Evolutionary conservation across 2,113 vertebrate genomes (phyloP), one percentile per base, ranked within the genome.

Genomic region (Phalacrocorax brasilianus): DNA sequence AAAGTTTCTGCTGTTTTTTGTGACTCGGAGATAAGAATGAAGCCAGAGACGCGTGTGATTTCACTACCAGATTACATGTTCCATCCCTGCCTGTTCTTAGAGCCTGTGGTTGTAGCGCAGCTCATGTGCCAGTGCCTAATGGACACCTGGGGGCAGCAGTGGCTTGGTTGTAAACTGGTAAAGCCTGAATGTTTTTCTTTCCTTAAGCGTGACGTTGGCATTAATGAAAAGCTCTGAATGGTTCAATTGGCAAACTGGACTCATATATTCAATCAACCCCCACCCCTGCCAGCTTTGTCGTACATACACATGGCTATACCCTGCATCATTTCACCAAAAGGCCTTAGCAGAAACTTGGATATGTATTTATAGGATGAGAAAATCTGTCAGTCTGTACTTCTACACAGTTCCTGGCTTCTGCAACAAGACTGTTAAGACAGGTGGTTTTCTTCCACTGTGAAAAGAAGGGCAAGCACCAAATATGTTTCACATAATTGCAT

Each of bases 91-190:
- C 4, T 5, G 2, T 4, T 4, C 4, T 8, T 40, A 20, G 12
- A 52, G 5, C 9, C 42, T 6, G 3, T 0, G 3, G 2, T 5
- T 30, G 61, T 52, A 44, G 35, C 9, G 4, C 21, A 21, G 70
- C 38, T 61, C 28, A 0, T 33, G 78, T 30, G 23, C 1, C 18
- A 28, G 11, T 45, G 61, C 17, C 50, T 21, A n/a, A 58, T 1
- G n/a, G 75, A 80, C 94, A 50, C 83, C 5, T 53, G 94, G 63
- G 75, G 91, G 94, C 94, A 96, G 94, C 92, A 95, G 63, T 3
- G 20, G 27, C 50, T 80, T 45, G 50, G 22, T 3, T 49, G 13
- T 77, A 26, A 70, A 0, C 42, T 30, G 5, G 4, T 32, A 14
- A 19, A 70, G 10, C 28, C 8, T 19, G 5, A 45, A 28, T 1